These are phyloP conservation scores for Cephalotes varians DNA, from an alignment of 2,888 invertebrate genomes.

Conservation along the genomic window DNA sequence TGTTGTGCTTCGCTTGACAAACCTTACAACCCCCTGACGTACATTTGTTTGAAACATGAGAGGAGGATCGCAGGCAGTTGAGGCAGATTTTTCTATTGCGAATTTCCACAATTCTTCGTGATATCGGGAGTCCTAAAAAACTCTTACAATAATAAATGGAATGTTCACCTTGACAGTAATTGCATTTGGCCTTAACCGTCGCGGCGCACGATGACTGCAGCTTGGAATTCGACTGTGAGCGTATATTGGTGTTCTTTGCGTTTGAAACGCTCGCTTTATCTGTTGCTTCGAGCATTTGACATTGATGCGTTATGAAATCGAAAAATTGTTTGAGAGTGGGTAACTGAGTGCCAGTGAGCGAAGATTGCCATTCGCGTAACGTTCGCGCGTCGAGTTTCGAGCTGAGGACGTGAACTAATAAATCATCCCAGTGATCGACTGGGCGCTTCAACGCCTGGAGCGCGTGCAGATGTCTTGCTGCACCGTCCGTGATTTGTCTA, in stretches of 20 bases:
- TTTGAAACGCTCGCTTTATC: too few relatives aligned
- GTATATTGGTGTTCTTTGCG: too few relatives aligned
- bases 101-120: not conserved
- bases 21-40: not conserved
- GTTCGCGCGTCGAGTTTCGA: too few relatives aligned
- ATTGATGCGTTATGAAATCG: not conserved
- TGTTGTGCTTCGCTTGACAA: not conserved
- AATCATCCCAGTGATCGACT: too few relatives aligned
- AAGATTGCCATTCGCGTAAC: too few relatives aligned
- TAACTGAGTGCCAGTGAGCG: not conserved
- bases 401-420: too few relatives aligned
- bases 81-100: not conserved
- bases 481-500: too few relatives aligned
- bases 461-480: too few relatives aligned
- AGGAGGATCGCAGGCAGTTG: not conserved
- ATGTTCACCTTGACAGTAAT: not conserved
- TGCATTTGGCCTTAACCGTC: not conserved
- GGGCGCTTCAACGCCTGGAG: too few relatives aligned
- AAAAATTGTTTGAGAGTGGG: not conserved
- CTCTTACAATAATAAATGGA: not conserved
- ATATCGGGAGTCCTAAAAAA: not conserved
- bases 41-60: not conserved
- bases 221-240: not conserved
- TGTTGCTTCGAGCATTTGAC: not conserved
- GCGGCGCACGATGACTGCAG: not conserved